These are phyloP conservation scores for Megaleporinus macrocephalus DNA, from an alignment of 2,113 vertebrate genomes.

Conservation along the genomic window DNA sequence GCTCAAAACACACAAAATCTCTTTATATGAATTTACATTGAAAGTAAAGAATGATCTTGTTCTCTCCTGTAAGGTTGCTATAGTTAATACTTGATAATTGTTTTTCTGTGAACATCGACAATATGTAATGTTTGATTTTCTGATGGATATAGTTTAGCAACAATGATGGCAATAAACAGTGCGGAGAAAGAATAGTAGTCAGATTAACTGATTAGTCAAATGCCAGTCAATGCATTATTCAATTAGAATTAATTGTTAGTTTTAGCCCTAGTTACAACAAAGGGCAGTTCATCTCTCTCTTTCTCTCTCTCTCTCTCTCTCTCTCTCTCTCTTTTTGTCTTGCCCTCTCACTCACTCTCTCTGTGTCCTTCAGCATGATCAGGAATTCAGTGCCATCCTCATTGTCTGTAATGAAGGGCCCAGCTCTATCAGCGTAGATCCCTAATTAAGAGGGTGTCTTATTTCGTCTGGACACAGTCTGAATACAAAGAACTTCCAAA, in stretches of 20 bases:
- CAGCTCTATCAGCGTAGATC: background rate
- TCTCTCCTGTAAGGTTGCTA: too few relatives aligned
- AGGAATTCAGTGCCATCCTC: constrained; percentile 1
- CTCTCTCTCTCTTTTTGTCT: background rate
- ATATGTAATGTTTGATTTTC: too few relatives aligned
- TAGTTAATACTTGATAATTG: too few relatives aligned
- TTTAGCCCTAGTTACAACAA: too few relatives aligned
- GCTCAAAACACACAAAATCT: too few relatives aligned
- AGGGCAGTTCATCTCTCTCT: background rate
- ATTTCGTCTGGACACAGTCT: background rate
- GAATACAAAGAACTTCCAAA: background rate
- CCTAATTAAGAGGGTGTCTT: constrained; percentile 21
- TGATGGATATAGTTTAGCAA: too few relatives aligned
- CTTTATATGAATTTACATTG: too few relatives aligned
- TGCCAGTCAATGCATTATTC: background rate
- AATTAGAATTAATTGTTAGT: background rate
- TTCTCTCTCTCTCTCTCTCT: background rate
- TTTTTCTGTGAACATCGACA: too few relatives aligned
- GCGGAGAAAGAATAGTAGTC: too few relatives aligned
- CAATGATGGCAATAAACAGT: too few relatives aligned
- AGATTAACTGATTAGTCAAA: background rate
- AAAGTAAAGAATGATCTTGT: too few relatives aligned
- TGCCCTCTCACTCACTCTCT: background rate
- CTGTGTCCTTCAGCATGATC: background rate
- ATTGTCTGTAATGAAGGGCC: background rate